A percentile compares a stretch with the other conserved stretches of the same genome.
phyloP scores from a whole-genome alignment of 2,888 invertebrate species.

The Drosophila recens region DNA sequence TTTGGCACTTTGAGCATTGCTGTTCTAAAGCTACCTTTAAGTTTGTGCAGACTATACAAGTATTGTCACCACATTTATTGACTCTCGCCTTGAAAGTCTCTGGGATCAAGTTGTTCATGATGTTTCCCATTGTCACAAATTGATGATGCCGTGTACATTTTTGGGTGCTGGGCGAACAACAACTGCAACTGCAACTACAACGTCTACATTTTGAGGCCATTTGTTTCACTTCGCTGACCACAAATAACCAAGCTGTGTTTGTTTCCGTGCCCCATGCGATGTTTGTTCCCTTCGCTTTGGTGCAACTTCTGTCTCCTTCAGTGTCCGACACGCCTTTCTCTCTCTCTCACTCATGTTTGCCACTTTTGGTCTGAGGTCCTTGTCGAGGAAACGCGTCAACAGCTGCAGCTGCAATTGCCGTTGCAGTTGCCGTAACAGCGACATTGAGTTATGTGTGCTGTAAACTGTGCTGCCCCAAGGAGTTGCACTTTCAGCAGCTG shows the following conservation, averaged over 20 bases:
- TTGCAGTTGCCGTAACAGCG: conserved; percentile 14
- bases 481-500: conserved; percentile 50
- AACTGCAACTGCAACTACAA: conserved; percentile 12
- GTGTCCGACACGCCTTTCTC: neutral
- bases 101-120: neutral
- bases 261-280: conserved; percentile 53
- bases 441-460: conserved; percentile 76
- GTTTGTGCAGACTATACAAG: neutral
- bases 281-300: conserved; percentile 6
- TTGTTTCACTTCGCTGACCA: conserved; percentile 77
- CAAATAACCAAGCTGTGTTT: conserved; percentile 75
- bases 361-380: conserved; percentile 12
- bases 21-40: too few relatives aligned
- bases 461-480: conserved; percentile 48
- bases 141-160: neutral
- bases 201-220: conserved; percentile 68
- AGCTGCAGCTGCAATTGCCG: conserved; percentile 32
- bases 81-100: neutral
- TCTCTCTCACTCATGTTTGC: conserved; percentile 11
- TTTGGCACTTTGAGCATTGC: too few relatives aligned
- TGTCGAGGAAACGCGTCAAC: conserved; percentile 42
- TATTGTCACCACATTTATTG: too few relatives aligned
- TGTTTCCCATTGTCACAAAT: neutral
- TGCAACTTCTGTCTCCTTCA: neutral
- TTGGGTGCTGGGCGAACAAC: neutral